phyloP scores from a whole-genome alignment of 2,797 vertebrate species.

The Ammospiza maritima region DNA sequence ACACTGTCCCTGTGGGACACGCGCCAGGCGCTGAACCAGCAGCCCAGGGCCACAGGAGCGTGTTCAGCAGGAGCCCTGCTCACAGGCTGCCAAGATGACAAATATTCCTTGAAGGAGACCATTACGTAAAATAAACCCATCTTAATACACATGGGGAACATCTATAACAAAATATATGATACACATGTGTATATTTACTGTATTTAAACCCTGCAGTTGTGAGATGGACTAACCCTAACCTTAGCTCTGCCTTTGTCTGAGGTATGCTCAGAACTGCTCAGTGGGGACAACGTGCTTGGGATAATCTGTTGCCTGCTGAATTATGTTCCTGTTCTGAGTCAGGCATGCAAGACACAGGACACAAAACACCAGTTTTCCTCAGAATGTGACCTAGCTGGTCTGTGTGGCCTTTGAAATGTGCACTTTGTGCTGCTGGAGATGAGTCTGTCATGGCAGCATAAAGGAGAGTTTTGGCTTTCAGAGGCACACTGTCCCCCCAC shows the following conservation, averaged over 20 bases:
- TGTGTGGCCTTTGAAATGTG: background rate
- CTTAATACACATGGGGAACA: background rate
- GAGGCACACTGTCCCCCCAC: background rate
- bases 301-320: background rate
- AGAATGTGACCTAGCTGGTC: background rate
- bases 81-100: background rate
- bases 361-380: background rate
- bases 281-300: background rate
- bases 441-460: background rate
- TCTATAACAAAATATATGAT: background rate
- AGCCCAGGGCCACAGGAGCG: background rate
- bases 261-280: background rate
- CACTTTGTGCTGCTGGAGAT: background rate
- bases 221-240: background rate
- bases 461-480: background rate
- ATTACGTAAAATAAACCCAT: slow-evolving; percentile 7
- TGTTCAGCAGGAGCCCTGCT: background rate
- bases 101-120: background rate
- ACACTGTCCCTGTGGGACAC: background rate
- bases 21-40: fast-evolving
- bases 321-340: background rate
- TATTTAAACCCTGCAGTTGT: background rate
- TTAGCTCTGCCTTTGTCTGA: background rate
- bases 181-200: background rate
- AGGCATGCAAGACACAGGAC: background rate